These are phyloP conservation scores for Galaxias olidus DNA, from an alignment of 2,797 vertebrate species.

Conservation along the genomic window DNA sequence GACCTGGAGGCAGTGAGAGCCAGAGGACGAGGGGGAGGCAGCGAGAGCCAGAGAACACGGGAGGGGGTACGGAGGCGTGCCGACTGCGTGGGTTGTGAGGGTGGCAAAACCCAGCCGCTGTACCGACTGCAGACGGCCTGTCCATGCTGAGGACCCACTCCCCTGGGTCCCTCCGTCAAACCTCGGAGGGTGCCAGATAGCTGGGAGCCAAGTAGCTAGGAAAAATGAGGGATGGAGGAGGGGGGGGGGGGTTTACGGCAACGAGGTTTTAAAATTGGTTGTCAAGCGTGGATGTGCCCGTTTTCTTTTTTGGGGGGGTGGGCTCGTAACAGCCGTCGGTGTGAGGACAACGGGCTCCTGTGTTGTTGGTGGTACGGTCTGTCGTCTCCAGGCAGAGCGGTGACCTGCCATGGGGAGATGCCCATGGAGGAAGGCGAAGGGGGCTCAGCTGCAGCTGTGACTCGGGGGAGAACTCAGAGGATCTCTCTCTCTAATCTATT, in stretches of 20 bases:
- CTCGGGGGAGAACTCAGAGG: constrained; percentile 26
- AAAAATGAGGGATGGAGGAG: constrained; percentile 2
- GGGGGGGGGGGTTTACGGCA: not conserved
- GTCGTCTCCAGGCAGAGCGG: not conserved
- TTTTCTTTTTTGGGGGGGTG: too few relatives aligned
- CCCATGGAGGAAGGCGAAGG: constrained; percentile 17
- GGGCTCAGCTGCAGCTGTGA: constrained; percentile 62
- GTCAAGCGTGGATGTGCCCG: not conserved
- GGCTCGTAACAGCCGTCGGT: too few relatives aligned
- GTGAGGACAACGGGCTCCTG: not conserved
- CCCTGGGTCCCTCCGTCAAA: not conserved
- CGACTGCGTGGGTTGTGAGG: constrained; percentile 15
- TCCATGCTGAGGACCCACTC: constrained; percentile 19
- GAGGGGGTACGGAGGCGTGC: not conserved
- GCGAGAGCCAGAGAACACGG: not conserved
- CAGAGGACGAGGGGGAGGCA: not conserved
- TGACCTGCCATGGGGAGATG: constrained; percentile 47
- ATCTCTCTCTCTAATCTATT: constrained; percentile 28
- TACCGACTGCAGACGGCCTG: constrained; percentile 21
- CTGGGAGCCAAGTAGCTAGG: not conserved
- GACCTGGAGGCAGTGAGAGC: not conserved
- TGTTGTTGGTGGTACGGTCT: not conserved
- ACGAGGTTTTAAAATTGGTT: not conserved
- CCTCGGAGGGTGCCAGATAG: not conserved
- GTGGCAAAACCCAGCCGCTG: constrained; percentile 7